A percentile compares a stretch with the other conserved stretches of the same genome.
Evolutionary conservation across 2,113 vertebrate species (phyloP).

Genomic region (Lophius piscatorius): DNA sequence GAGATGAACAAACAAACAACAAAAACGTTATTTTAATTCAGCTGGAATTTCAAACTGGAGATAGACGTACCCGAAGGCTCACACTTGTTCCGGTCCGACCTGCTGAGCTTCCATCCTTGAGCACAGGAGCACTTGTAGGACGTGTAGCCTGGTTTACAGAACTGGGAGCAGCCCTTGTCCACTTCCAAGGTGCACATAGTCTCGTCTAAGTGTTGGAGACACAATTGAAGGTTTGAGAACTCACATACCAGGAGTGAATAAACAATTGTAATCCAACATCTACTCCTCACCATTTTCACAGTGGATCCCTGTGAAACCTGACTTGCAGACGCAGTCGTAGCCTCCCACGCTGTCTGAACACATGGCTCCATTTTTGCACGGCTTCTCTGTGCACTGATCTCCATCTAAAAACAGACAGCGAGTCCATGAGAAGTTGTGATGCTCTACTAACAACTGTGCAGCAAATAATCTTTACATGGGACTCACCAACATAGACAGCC

Average conservation of each 20-base stretch:
- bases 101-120: conserved; percentile 73
- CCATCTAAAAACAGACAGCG: conserved; percentile 68
- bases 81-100: conserved; percentile 60
- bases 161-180: conserved; percentile 79
- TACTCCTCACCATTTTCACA: conserved; percentile 75
- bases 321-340: conserved; percentile 83
- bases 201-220: conserved; percentile 59
- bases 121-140: conserved; percentile 80
- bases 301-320: conserved; percentile 77
- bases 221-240: neutral
- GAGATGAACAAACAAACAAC: too few relatives aligned
- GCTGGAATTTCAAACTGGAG: neutral
- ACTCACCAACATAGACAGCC: conserved; percentile 83
- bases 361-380: conserved; percentile 82
- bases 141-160: conserved; percentile 81
- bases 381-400: conserved; percentile 78
- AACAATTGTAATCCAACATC: rapidly evolving
- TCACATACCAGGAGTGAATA: neutral
- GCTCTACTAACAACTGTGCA: neutral
- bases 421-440: conserved; percentile 1
- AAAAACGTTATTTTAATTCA: too few relatives aligned
- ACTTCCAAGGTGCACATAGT: conserved; percentile 74
- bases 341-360: conserved; percentile 83
- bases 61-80: conserved; percentile 65
- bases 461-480: conserved; percentile 3